Base-by-base conservation (phyloP, 92 coral and sea anemone genomes). In the Epizoanthus ramosus region DNA sequence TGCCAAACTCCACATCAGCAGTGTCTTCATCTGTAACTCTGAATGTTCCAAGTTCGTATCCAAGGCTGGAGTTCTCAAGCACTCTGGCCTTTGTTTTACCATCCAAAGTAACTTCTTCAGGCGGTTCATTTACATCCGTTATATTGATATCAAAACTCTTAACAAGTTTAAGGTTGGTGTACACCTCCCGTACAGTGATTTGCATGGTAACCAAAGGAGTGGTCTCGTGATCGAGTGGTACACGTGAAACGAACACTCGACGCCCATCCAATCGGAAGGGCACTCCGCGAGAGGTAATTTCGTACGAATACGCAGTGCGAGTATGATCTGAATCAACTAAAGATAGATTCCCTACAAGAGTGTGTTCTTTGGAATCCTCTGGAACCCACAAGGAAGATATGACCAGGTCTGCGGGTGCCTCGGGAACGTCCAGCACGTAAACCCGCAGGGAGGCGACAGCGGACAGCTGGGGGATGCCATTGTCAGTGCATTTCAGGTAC, bases 131-230 rank as follows among this genome's bases (percentile, higher is more conserved):
- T 10, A 91, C 80, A 76, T 91, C 90, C 23, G 87, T 85, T 60
- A 88, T 56, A 7, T 79, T 64, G 14, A 91, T 60, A 71, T 91
- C 89, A 61, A 88, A 66, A 71, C 43, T 88, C 60, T 85, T 91
- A 1, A 86, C 91, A 61, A 91, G 74, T 71, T 64, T 43, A 17
- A 88, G 88, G 63, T 75, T 68, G 3, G 92, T 87, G 79, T 80
- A 79, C 9, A 88, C 79, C 68, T 91, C 92, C 56, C 86, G 79
- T 33, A 80, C 88, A n/a, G 87, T 88, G 50, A 91, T 66, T 57
- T 88, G 90, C 65, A 91, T 66, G n/a, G 94, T 91, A 23, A 91
- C 79, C 31, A 91, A 60, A 24, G 94, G 94, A 28, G 94, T 80
- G 18, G 82, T 71, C 86, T 91, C 94, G 85, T 91, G 92, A 72